Evolutionary conservation across 2,113 vertebrate genomes (phyloP), one percentile per base, ranked within the genome.

Genomic region (Nothoprocta pentlandii): DNA sequence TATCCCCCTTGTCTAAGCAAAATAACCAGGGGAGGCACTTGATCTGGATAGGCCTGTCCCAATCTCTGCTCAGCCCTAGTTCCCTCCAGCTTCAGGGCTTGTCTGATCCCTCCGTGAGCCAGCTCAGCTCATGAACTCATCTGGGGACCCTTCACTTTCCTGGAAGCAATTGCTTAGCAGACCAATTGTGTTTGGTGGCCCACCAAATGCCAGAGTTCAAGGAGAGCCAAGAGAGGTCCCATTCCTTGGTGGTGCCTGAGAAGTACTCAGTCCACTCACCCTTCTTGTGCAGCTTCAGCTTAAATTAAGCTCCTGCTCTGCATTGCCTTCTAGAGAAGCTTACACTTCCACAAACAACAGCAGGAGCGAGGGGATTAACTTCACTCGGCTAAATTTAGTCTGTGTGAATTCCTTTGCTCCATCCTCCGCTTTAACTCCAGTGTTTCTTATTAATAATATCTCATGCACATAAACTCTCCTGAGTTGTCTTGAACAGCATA

Each of bases 281-380:
- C 28, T 58, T 62, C 25, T 89, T 20, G 44, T 82, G 49, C 36
- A 89, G 68, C 41, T 30, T 73, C 44, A 66, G 6, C 74, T 42
- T 58, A 56, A 89, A 44, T 73, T 41, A 69, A 76, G 6, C 16
- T 47, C 0, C 0, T 76, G 14, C 34, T 82, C 87, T 39, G 54
- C 69, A 64, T 44, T 91, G 75, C 79, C 63, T 91, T 87, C 44
- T 67, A 83, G 59, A 87, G 79, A 79, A 83, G 79, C 20, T 69
- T 77, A 36, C 49, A n/a, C 46, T 95, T 77, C 58, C 63, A 25
- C 39, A 80, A 36, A 9, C 59, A 73, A 17, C 62, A 81, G 74
- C 73, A 87, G n/a, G 47, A 71, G 51, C 64, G n/a, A 8, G n/a
- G 46, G 41, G 51, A 64, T 75, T 86, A 81, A 49, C 76, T 83